Percentiles rank a stretch among this genome's conserved stretches.
Evolutionary conservation across 1,140 invertebrate species (phyloP).

Genomic region (Pseudomyrmex flavicornis): DNA sequence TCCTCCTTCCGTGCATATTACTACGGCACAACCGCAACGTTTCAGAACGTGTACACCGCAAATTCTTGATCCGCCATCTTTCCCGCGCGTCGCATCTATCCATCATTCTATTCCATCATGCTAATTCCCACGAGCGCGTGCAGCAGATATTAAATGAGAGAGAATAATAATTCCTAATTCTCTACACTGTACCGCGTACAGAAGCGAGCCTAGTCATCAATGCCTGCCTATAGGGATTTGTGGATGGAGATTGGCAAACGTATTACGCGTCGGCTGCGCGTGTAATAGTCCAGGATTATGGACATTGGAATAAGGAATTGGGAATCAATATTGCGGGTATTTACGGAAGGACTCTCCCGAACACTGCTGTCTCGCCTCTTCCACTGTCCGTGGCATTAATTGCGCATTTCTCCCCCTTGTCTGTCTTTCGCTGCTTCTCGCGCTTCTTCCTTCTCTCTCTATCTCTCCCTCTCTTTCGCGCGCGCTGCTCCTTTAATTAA

Average conservation of each 20-base stretch:
- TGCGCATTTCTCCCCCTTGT: slow-evolving; percentile 60
- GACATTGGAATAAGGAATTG: slow-evolving; percentile 71
- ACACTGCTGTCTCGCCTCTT: slow-evolving; percentile 63
- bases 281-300: slow-evolving; percentile 72
- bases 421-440: slow-evolving; percentile 16
- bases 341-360: slow-evolving; percentile 67
- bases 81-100: slow-evolving; percentile 8
- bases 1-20: background rate
- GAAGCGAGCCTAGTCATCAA: slow-evolving; percentile 43
- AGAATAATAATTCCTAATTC: slow-evolving; percentile 62
- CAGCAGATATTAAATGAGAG: slow-evolving; percentile 50
- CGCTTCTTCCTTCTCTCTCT: background rate
- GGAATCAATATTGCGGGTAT: slow-evolving; percentile 74
- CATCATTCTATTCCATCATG: slow-evolving; percentile 40
- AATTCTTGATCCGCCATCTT: slow-evolving; percentile 43
- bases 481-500: slow-evolving; percentile 79
- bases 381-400: slow-evolving; percentile 68
- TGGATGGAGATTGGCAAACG: slow-evolving; percentile 54
- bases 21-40: background rate
- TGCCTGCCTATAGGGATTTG: slow-evolving; percentile 36
- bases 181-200: background rate
- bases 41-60: background rate
- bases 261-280: slow-evolving; percentile 56
- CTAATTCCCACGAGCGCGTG: slow-evolving; percentile 41
- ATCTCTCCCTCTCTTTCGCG: slow-evolving; percentile 22